Evolutionary conservation across 2,797 vertebrate genomes (phyloP).

Genomic region (Lindbergichthys nudifrons): DNA sequence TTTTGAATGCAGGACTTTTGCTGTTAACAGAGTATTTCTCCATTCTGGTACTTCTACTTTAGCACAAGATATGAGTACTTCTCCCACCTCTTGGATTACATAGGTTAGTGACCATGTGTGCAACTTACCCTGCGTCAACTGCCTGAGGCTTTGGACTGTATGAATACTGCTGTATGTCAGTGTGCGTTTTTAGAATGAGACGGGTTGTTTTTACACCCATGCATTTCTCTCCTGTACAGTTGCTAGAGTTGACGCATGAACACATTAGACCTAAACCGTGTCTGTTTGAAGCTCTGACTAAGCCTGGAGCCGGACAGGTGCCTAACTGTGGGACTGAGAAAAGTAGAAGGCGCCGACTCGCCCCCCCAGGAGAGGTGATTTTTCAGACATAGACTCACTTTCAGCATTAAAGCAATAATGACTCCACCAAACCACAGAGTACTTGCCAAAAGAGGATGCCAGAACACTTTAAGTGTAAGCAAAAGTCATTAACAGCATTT

Average conservation of each 20-base stretch:
- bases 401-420: constrained; percentile 13
- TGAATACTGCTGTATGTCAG: constrained; percentile 1
- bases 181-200: neutral
- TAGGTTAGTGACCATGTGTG: neutral
- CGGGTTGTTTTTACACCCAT: neutral
- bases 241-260: constrained; percentile 7
- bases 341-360: neutral
- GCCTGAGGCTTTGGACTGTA: neutral
- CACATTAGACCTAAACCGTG: neutral
- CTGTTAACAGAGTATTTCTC: no score
- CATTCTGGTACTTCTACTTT: no score
- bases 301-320: constrained; percentile 43
- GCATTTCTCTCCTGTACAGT: constrained; percentile 6
- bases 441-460: neutral
- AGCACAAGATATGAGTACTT: no score
- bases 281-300: constrained; percentile 25
- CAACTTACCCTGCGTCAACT: constrained; percentile 13
- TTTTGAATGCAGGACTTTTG: no score
- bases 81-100: neutral
- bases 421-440: constrained; percentile 3
- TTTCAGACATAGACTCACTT: constrained; percentile 30
- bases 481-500: constrained; percentile 24
- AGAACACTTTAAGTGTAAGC: constrained; percentile 13
- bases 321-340: neutral
- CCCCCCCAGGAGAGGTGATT: neutral